A percentile compares a stretch with the other conserved stretches of the same genome.
Conservation (phyloP, 2,797 vertebrate species). For the Denticeps clupeoides region DNA sequence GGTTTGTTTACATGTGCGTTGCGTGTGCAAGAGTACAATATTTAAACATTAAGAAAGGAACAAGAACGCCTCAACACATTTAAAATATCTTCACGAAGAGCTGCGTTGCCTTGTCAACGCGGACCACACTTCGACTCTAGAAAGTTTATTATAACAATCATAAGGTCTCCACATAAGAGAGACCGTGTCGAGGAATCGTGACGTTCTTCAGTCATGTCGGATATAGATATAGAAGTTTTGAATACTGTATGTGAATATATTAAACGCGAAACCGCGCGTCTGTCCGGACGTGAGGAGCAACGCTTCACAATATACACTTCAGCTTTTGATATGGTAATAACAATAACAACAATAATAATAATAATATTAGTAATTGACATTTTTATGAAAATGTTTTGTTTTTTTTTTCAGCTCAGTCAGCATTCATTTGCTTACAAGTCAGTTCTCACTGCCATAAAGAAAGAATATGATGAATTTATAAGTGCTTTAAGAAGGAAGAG, state of each 20-base stretch:
- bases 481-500: constrained; percentile 41
- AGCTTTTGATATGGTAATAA: constrained; percentile 53
- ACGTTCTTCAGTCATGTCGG: too few relatives aligned
- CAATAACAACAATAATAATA: constrained; percentile 11
- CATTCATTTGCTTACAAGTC: constrained; percentile 46
- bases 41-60: too few relatives aligned
- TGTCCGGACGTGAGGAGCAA: constrained; percentile 42
- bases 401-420: constrained; percentile 49
- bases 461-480: constrained; percentile 58
- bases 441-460: constrained; percentile 58
- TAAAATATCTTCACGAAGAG: too few relatives aligned
- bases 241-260: constrained; percentile 41
- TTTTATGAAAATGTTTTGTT: background rate
- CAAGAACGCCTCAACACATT: too few relatives aligned
- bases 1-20: too few relatives aligned
- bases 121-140: too few relatives aligned
- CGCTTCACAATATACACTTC: constrained; percentile 43
- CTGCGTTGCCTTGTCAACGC: too few relatives aligned
- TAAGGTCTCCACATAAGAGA: too few relatives aligned
- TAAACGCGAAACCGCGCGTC: constrained; percentile 40
- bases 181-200: too few relatives aligned
- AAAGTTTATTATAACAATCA: too few relatives aligned
- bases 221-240: constrained; percentile 46
- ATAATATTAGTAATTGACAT: background rate
- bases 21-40: too few relatives aligned